Conservation (phyloP, 2,888 invertebrate species). For the Mimachlamys varia region DNA sequence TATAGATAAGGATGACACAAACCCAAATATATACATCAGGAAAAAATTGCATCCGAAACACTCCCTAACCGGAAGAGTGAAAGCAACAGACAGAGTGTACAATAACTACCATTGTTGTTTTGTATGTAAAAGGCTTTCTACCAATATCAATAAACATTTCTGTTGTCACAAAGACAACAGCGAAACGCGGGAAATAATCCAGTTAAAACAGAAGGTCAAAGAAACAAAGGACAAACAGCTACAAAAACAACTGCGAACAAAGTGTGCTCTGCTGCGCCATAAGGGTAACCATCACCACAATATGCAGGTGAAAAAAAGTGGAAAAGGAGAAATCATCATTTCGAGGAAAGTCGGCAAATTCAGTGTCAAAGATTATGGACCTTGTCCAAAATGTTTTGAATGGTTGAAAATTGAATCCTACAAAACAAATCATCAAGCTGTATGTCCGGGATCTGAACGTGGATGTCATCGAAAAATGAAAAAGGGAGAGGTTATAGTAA, state of each 20-base stretch:
- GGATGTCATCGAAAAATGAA: too few species aligned
- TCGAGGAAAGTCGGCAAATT: too few species aligned
- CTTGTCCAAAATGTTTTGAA: too few species aligned
- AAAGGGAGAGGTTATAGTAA: conserved; percentile 40
- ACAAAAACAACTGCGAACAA: too few species aligned
- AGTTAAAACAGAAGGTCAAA: neutral
- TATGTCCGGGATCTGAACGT: too few species aligned
- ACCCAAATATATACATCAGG: neutral
- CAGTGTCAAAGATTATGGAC: conserved; percentile 19
- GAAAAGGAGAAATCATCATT: too few species aligned
- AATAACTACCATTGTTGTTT: neutral
- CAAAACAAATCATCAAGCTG: too few species aligned
- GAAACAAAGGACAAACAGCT: too few species aligned
- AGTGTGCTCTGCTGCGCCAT: neutral
- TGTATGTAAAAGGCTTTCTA: neutral
- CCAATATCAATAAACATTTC: neutral
- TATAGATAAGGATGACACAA: neutral
- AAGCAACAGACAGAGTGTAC: neutral
- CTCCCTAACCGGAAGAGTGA: neutral
- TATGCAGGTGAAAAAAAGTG: conserved; percentile 25
- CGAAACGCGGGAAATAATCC: neutral
- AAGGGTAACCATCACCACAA: conserved; percentile 46
- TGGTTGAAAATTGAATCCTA: too few species aligned
- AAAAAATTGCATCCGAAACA: neutral
- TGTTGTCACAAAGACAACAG: neutral